phyloP scores from a whole-genome alignment of 2,888 invertebrate genomes.

The Dastarcus helophoroides region DNA sequence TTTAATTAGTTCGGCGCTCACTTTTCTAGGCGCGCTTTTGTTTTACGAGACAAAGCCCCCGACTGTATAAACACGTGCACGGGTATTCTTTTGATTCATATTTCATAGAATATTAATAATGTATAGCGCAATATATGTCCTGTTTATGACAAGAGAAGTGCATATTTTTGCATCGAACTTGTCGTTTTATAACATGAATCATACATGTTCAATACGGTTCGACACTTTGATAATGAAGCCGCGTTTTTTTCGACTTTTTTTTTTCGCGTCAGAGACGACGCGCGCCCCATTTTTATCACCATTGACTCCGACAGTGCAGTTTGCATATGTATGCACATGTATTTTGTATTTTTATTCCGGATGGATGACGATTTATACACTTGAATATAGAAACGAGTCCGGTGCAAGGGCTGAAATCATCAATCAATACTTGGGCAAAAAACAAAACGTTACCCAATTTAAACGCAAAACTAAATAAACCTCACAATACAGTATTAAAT shows the following conservation, averaged over 20 bases:
- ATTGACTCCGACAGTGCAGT: slow-evolving; percentile 28
- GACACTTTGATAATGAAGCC: slow-evolving; percentile 38
- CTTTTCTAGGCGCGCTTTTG: too few relatives aligned
- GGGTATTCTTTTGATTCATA: slow-evolving; percentile 36
- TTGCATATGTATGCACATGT: slow-evolving; percentile 28
- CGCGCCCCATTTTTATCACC: slow-evolving; percentile 32
- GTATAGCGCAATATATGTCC: slow-evolving; percentile 36
- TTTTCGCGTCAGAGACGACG: slow-evolving; percentile 18
- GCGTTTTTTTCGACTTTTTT: slow-evolving; percentile 22
- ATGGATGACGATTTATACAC: too few relatives aligned
- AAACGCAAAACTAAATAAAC: too few relatives aligned
- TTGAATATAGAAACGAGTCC: too few relatives aligned
- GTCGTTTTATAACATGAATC: slow-evolving; percentile 38
- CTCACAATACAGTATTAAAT: too few relatives aligned
- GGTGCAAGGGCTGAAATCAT: too few relatives aligned
- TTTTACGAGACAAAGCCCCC: too few relatives aligned
- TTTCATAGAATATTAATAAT: slow-evolving; percentile 38
- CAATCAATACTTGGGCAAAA: too few relatives aligned
- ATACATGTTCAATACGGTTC: slow-evolving; percentile 37
- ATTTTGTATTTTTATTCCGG: too few relatives aligned
- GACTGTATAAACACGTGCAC: too few relatives aligned
- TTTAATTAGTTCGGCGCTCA: too few relatives aligned
- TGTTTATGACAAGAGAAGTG: slow-evolving; percentile 36
- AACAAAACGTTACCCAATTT: too few relatives aligned
- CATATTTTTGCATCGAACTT: slow-evolving; percentile 38